Percentiles rank a stretch among this genome's conserved stretches.
These are phyloP conservation scores for Tenthredo livida DNA, from an alignment of 2,888 invertebrate genomes.

Conservation along the genomic window DNA sequence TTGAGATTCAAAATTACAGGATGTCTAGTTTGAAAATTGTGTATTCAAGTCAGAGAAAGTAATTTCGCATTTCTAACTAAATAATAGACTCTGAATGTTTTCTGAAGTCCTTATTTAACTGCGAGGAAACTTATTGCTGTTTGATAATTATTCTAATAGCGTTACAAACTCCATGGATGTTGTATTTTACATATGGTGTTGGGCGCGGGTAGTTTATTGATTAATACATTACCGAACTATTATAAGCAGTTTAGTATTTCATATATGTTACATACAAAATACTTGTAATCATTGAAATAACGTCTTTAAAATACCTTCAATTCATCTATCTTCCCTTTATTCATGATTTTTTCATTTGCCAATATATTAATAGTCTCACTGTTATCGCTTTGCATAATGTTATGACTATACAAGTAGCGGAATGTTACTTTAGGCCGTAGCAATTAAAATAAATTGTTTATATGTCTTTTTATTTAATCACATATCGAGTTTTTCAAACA, in stretches of 20 bases:
- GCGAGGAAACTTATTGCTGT: neutral
- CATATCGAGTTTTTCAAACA: neutral
- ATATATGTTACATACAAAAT: neutral
- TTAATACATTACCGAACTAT: neutral
- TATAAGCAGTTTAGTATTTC: neutral
- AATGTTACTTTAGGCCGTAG: conserved; percentile 24
- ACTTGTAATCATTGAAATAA: neutral
- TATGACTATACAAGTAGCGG: conserved; percentile 2
- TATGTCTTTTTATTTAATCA: conserved; percentile 2
- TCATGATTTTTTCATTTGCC: neutral
- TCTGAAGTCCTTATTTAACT: neutral
- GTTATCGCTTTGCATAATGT: conserved; percentile 33
- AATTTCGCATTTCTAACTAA: neutral
- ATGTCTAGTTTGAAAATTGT: neutral
- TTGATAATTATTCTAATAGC: neutral
- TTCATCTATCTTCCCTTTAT: neutral
- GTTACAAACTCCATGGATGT: neutral
- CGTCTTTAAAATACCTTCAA: neutral
- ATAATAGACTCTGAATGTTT: neutral
- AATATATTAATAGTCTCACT: neutral
- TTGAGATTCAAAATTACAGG: neutral
- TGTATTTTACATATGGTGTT: neutral
- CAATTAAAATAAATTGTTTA: neutral
- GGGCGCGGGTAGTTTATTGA: neutral
- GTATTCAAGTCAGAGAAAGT: neutral